A percentile compares a stretch with the other conserved stretches of the same genome.
phyloP scores from a whole-genome alignment of 1,140 invertebrate genomes.

The Lasaia peninsularis region DNA sequence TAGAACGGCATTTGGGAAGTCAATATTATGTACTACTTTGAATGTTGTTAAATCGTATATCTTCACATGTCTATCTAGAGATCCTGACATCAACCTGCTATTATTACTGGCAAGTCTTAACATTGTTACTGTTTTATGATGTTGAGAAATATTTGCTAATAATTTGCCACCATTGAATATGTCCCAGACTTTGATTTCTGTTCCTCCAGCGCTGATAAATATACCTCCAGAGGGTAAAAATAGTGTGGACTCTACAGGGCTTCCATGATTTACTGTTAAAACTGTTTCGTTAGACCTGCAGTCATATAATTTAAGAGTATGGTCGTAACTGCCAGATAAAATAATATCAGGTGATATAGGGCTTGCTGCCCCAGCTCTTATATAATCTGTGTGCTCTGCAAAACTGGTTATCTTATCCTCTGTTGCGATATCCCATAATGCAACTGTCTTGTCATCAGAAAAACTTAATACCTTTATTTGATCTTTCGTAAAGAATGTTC shows the following conservation, averaged over 20 bases:
- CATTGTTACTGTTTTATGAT: slow-evolving; percentile 96
- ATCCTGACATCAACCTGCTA: slow-evolving; percentile 90
- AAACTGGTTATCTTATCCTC: slow-evolving; percentile 85
- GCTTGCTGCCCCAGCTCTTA: slow-evolving; percentile 88
- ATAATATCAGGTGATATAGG: slow-evolving; percentile 86
- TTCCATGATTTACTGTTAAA: slow-evolving; percentile 90
- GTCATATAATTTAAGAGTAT: slow-evolving; percentile 94
- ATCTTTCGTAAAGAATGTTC: slow-evolving; percentile 89
- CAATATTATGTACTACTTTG: slow-evolving; percentile 91
- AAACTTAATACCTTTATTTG: slow-evolving; percentile 91
- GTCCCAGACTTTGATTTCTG: slow-evolving; percentile 96
- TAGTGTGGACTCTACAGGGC: slow-evolving; percentile 93
- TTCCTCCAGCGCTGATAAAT: slow-evolving; percentile 94
- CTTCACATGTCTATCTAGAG: slow-evolving; percentile 95
- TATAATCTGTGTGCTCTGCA: slow-evolving; percentile 87
- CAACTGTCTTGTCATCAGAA: slow-evolving; percentile 94
- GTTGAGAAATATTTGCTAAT: slow-evolving; percentile 87
- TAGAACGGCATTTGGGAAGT: slow-evolving; percentile 93
- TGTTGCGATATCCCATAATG: slow-evolving; percentile 93
- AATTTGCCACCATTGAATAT: slow-evolving; percentile 90
- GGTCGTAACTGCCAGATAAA: slow-evolving; percentile 95
- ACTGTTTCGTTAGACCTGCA: slow-evolving; percentile 84
- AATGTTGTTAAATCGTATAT: slow-evolving; percentile 94
- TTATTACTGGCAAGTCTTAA: slow-evolving; percentile 88
- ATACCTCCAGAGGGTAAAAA: slow-evolving; percentile 94